Percentiles rank a stretch among this genome's conserved stretches.
Conservation (phyloP, 2,888 invertebrate genomes). For the Rhamphomyia laevipes region DNA sequence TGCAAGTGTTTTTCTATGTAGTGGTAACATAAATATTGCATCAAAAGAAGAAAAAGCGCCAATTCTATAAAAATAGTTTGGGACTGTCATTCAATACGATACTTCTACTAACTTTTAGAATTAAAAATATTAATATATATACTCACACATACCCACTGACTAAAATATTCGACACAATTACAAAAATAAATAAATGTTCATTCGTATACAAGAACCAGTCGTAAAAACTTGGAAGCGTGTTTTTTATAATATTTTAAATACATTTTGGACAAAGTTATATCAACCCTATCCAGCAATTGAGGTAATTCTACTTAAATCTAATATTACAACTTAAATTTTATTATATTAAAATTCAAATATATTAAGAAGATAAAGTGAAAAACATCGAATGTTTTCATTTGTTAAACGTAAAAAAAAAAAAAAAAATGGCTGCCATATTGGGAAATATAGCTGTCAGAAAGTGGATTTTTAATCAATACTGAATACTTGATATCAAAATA, state of each 20-base stretch:
- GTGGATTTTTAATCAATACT: background rate
- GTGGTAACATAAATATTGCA: too few species aligned
- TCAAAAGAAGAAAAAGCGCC: too few species aligned
- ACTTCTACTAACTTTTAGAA: too few species aligned
- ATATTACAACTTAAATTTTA: too few species aligned
- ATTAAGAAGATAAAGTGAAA: too few species aligned
- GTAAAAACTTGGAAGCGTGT: conserved; percentile 57
- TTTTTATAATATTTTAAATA: conserved; percentile 44
- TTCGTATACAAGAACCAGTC: conserved; percentile 51
- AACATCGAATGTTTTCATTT: too few species aligned
- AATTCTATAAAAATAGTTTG: too few species aligned
- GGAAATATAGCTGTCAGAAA: conserved; percentile 10
- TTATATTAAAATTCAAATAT: too few species aligned
- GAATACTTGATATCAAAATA: too few species aligned
- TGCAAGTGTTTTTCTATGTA: too few species aligned
- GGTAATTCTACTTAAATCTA: conserved; percentile 19
- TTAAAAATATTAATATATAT: conserved; percentile 8
- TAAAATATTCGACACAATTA: conserved; percentile 1
- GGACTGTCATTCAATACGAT: background rate
- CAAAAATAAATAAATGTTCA: conserved; percentile 25
- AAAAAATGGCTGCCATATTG: conserved; percentile 10
- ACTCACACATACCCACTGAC: conserved; percentile 1
- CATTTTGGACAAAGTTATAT: conserved; percentile 49
- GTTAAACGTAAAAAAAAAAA: too few species aligned
- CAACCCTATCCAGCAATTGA: conserved; percentile 28